Evolutionary conservation across 2,888 invertebrate species (phyloP), one percentile per base, ranked within the genome.

Genomic region (Hirtodrosophila cameraria): DNA sequence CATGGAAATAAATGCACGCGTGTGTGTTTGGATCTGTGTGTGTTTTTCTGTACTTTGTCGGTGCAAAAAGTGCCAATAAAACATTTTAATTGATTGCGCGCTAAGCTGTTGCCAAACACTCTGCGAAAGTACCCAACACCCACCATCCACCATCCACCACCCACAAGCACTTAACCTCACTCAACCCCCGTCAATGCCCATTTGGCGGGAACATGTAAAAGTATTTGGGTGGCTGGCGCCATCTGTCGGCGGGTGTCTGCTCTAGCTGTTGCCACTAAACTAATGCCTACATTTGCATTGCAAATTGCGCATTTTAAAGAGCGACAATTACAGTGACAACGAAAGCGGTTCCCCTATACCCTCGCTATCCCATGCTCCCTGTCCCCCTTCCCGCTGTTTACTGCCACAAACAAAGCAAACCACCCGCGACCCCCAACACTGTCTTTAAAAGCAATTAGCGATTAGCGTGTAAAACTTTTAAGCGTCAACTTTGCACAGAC

Each of bases 221-320:
- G 65, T 73, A 61, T 61, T 62, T 49, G 41, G 52, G 12, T 39
- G 25, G 20, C 23, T 75, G 61, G 45, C 76, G 73, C 62, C 79
- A 77, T 75, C 76, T 68, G 79, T 68, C 50, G 76, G 53, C 61
- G 48, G 43, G 42, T 38, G 60, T 48, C 53, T 43, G 50, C 45
- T 52, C 36, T 60, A 60, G 57, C 58, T 52, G 57, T 57, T 61
- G 66, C 33, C 60, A 57, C 73, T 70, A 63, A 86, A 86, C 84
- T 86, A 86, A 86, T 82, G 86, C 86, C 71, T 66, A 73, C 75
- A 82, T 82, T 82, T 82, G 82, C 82, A 82, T 84, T 82, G 84
- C 84, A 82, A 82, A 82, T 82, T 81, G 86, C 81, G 73, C 84
- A 69, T 77, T 84, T 80, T 67, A 74, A 74, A 83, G 84, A 73